Evolutionary conservation across 2,888 invertebrate genomes (phyloP).

Genomic region (Epicampocera succincta): DNA sequence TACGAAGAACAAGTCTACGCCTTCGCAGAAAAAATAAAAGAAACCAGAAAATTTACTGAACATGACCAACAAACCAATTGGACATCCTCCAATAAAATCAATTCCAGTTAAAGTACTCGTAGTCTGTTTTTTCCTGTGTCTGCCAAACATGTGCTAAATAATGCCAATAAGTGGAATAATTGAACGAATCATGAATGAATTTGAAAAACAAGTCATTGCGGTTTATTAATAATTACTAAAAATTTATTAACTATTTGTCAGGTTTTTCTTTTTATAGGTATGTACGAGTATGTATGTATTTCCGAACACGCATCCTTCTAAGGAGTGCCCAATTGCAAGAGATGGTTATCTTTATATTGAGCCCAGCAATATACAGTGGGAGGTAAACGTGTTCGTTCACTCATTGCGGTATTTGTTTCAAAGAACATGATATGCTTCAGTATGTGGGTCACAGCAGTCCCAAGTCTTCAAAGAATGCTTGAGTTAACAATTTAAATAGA

Average conservation of each 20-base stretch:
- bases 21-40: slow-evolving; percentile 59
- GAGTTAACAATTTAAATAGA: too few relatives aligned
- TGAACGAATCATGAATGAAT: slow-evolving; percentile 25
- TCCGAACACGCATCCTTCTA: slow-evolving; percentile 22
- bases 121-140: neutral
- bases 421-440: too few relatives aligned
- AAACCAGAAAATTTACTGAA: neutral
- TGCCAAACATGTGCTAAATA: slow-evolving; percentile 23
- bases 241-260: slow-evolving; percentile 77
- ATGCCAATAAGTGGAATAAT: slow-evolving; percentile 46
- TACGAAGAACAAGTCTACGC: slow-evolving; percentile 57
- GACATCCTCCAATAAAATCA: slow-evolving; percentile 28
- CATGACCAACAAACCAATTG: slow-evolving; percentile 41
- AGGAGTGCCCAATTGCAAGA: slow-evolving; percentile 19
- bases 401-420: neutral
- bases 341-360: slow-evolving; percentile 1
- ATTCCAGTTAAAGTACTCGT: slow-evolving; percentile 24
- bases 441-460: too few relatives aligned
- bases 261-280: slow-evolving; percentile 49
- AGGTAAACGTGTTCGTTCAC: slow-evolving; percentile 1
- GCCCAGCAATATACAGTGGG: slow-evolving; percentile 6
- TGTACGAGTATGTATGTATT: neutral
- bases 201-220: neutral
- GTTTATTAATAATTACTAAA: slow-evolving; percentile 76
- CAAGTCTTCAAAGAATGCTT: too few relatives aligned